Conservation (phyloP, 2,113 vertebrate species). For the Centropus bengalensis region DNA sequence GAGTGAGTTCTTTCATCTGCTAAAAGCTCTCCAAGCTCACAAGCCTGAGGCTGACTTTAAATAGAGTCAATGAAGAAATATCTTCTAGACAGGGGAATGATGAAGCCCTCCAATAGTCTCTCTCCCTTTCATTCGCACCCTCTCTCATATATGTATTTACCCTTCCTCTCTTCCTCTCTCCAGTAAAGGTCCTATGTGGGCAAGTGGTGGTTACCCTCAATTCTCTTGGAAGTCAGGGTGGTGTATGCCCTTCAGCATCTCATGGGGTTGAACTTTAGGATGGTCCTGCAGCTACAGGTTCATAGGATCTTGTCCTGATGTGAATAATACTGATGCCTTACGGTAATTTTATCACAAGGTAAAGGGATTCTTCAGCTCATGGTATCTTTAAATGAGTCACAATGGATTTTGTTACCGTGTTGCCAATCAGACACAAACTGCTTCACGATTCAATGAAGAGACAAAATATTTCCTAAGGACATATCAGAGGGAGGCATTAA, state of each 20-base stretch:
- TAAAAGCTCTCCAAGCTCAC: conserved; percentile 31
- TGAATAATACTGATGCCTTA: not conserved
- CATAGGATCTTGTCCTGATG: not conserved
- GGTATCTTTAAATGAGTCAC: not conserved
- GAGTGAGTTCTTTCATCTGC: conserved; percentile 72
- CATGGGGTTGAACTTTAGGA: not conserved
- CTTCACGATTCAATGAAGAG: not conserved
- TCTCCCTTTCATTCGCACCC: not conserved
- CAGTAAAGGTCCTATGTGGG: not conserved
- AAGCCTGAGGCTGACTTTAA: conserved; percentile 68
- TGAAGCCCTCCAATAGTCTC: conserved; percentile 4
- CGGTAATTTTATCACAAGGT: fast-evolving
- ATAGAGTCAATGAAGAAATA: conserved; percentile 66
- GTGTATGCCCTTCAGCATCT: not conserved
- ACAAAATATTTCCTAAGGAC: not conserved
- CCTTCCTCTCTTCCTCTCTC: not conserved
- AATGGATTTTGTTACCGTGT: not conserved
- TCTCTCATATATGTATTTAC: not conserved
- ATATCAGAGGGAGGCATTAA: not conserved
- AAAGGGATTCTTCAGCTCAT: not conserved
- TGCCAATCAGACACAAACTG: not conserved
- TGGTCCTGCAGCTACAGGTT: not conserved
- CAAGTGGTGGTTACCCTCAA: not conserved
- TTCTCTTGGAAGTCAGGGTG: not conserved
- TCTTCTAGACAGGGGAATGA: conserved; percentile 58